Conservation (phyloP, 2,888 invertebrate species). For the Melinaea marsaeus region DNA sequence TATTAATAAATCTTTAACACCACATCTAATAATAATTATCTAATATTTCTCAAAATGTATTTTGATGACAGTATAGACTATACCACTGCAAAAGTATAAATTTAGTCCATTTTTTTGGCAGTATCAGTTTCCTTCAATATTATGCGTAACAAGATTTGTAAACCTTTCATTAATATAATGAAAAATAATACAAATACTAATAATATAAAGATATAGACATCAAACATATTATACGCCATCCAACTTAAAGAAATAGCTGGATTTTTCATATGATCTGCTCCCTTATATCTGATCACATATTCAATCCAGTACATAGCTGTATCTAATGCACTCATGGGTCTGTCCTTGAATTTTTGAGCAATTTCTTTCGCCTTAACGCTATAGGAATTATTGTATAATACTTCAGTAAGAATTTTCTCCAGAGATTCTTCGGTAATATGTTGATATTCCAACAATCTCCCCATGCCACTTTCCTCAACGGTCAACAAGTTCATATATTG, state of each 20-base stretch:
- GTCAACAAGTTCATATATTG: slow-evolving; percentile 71
- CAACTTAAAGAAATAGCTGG: slow-evolving; percentile 65
- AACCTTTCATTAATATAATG: slow-evolving; percentile 3
- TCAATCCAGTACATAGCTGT: slow-evolving; percentile 77
- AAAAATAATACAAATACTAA: slow-evolving; percentile 6
- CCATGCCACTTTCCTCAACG: slow-evolving; percentile 60
- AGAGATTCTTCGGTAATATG: slow-evolving; percentile 64
- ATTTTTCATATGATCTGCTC: slow-evolving; percentile 71
- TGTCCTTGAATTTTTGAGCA: slow-evolving; percentile 71
- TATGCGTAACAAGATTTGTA: not conserved
- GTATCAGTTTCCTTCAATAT: not conserved
- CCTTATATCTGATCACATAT: slow-evolving; percentile 76
- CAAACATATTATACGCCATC: slow-evolving; percentile 62
- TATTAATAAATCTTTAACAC: too few relatives aligned
- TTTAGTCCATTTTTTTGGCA: not conserved
- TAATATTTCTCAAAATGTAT: too few relatives aligned
- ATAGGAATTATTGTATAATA: slow-evolving; percentile 58
- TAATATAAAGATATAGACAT: slow-evolving; percentile 51
- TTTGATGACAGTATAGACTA: too few relatives aligned
- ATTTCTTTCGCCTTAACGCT: slow-evolving; percentile 54
- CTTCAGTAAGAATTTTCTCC: slow-evolving; percentile 46
- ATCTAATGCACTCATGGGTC: slow-evolving; percentile 70
- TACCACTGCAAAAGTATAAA: too few relatives aligned
- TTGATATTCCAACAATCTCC: slow-evolving; percentile 59
- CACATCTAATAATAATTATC: too few relatives aligned